Percentiles rank a stretch among this genome's conserved stretches.
phyloP scores from a whole-genome alignment of 2,113 vertebrate genomes.

The Epinephelus cyanopodus region DNA sequence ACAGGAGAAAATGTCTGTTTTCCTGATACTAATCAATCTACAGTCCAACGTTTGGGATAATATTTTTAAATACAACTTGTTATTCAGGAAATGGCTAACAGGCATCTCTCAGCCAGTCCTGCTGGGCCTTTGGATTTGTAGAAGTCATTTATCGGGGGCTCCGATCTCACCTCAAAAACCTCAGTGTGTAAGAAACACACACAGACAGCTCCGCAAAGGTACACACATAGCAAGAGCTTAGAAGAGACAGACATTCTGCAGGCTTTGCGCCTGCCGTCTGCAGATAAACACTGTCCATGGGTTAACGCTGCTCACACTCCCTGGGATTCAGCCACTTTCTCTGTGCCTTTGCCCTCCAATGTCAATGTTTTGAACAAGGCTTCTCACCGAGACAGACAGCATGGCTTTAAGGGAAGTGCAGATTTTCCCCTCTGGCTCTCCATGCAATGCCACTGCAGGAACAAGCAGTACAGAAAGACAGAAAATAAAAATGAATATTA shows the following conservation, averaged over 20 bases:
- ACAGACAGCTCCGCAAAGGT: conserved; percentile 61
- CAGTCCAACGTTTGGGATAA: conserved; percentile 57
- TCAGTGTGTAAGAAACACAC: conserved; percentile 66
- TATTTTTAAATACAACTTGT: conserved; percentile 77
- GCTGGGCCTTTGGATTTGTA: conserved; percentile 63
- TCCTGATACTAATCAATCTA: conserved; percentile 74
- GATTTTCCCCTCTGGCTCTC: conserved; percentile 21
- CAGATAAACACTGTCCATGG: conserved; percentile 56
- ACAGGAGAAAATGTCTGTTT: conserved; percentile 57
- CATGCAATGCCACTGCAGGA: neutral
- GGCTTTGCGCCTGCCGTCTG: conserved; percentile 47
- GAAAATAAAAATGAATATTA: neutral
- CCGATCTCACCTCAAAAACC: conserved; percentile 76
- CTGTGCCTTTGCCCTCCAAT: conserved; percentile 28
- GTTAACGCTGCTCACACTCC: conserved; percentile 40
- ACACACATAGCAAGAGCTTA: conserved; percentile 61
- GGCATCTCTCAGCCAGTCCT: conserved; percentile 64
- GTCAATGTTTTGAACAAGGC: conserved; percentile 57
- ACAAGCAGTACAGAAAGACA: neutral
- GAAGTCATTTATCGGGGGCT: conserved; percentile 68
- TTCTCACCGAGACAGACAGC: conserved; percentile 36
- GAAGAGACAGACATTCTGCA: conserved; percentile 61
- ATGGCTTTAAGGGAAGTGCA: neutral
- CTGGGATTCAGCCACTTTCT: conserved; percentile 40
- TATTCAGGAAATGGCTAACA: conserved; percentile 76